Evolutionary conservation across 2,797 vertebrate species (phyloP), one percentile per base, ranked within the genome.

Genomic region (Ctenopoma kingsleyae): DNA sequence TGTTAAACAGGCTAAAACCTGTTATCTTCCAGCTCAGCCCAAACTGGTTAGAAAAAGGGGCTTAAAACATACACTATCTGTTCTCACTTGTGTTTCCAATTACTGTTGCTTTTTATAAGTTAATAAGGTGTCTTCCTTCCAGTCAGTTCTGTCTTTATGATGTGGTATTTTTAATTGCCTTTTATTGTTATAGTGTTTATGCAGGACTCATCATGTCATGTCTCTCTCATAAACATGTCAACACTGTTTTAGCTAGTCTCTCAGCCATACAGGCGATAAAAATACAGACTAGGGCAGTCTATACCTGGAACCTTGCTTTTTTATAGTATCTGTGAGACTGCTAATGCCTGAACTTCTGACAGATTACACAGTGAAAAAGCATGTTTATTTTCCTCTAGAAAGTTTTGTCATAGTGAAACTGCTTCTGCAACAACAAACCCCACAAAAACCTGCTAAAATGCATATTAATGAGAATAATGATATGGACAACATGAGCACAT

Each of bases 381-480:
- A 15, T 6, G 38, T 11, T 4, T 12, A 10, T 9, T 10, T 20
- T 10, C 8, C 6, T 10, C 19, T 11, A n/a, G 3, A 19, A n/a
- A 19, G 55, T 62, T 73, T 74, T 48, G 16, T 44, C 66, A 9
- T 32, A 43, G 60, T 51, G 43, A 35, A 72, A 47, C 1, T 46
- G 35, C 63, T 63, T 69, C 53, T 48, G 20, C 55, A 66, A 67
- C 50, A 81, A 64, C 65, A 79, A 75, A 41, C 8, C 15, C 25
- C 25, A 54, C 36, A 67, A 50, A 68, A 57, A 30, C 10, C 41
- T 36, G n/a, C 19, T 8, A 67, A 78, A 76, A 76, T 71, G 49
- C 54, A 76, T 80, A 69, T 60, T 81, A 76, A 77, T 81, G 38
- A 68, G 61, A 62, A 53, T 50, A 77, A 60, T 66, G 57, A 75